Base-by-base conservation (phyloP, 2,888 invertebrate genomes). In the Brachyptera putata region DNA sequence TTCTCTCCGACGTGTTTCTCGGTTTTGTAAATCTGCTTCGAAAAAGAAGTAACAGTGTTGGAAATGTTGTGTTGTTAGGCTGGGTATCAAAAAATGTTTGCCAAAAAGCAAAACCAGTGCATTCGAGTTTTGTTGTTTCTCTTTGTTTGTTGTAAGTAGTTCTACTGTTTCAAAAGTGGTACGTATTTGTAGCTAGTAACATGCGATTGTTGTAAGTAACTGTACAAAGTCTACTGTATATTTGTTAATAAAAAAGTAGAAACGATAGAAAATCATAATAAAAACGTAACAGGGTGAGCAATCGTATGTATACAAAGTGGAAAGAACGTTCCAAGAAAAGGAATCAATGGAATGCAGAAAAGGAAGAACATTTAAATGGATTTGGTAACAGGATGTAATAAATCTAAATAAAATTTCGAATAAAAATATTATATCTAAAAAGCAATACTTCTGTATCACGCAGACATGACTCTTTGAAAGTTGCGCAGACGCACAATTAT, bases 41-140 rank as follows among this genome's bases (percentile, higher is more conserved):
- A 53, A 53, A 53, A 53, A 43, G 43, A 16, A 43, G 43, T 34
- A 53, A 53, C 34, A 34, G 53, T 53, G n/a, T 34, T 53, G 18
- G 36, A 21, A 21, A 3, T 3, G 18, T 11, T 43, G 18, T 43
- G 43, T n/a, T 34, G 34, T 21, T 53, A 5, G 34, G 53, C 21
- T 34, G 53, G 16, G 34, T 16, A 50, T 16, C 13, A 16, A n/a
- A n/a, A 18, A 16, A n/a, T n/a, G 53, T 30, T 34, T 34, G 34
- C 24, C 36, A 36, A 53, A 53, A 53, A 53, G 53, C 53, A 53
- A 53, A 53, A 25, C 14, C 30, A 26, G 49, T 16, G 26, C 30
- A n/a, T 25, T 50, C 26, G 39, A 3, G 3, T 25, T 50, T 50
- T 43, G 16, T 30, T 37, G 39, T 37, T 37, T n/a, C 39, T 37